These are phyloP conservation scores for Hepsetus odoe DNA, from an alignment of 2,113 vertebrate species.

Conservation along the genomic window DNA sequence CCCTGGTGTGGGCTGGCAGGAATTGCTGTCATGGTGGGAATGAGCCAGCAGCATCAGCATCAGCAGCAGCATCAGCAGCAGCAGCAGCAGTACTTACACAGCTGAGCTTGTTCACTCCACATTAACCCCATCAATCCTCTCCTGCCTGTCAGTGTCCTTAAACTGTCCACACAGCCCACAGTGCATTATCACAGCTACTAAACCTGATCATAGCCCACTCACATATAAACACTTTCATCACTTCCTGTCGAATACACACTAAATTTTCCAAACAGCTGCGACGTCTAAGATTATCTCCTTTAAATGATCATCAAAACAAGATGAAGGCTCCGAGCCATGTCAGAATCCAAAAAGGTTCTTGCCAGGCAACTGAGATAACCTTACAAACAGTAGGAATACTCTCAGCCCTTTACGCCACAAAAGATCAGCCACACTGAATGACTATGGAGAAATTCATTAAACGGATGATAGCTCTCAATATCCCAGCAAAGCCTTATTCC, in stretches of 20 bases:
- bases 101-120: constrained; percentile 3
- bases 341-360: neutral
- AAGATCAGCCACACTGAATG: neutral
- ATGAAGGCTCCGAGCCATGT: neutral
- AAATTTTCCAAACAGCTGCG: neutral
- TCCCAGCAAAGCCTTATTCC: neutral
- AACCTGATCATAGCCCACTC: neutral
- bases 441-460: neutral
- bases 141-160: neutral
- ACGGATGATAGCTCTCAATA: neutral
- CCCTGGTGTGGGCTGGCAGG: neutral
- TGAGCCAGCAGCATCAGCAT: neutral
- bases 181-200: too few relatives aligned
- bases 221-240: neutral
- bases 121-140: neutral
- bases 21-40: neutral
- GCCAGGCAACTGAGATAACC: neutral
- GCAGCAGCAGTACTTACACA: neutral
- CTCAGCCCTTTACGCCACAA: neutral
- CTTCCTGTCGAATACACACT: neutral
- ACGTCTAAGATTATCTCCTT: neutral
- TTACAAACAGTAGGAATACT: neutral
- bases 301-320: too few relatives aligned
- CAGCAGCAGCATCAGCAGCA: neutral
- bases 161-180: neutral